Evolutionary conservation across 2,888 invertebrate genomes (phyloP).

Genomic region (Rhodophaea formosa): DNA sequence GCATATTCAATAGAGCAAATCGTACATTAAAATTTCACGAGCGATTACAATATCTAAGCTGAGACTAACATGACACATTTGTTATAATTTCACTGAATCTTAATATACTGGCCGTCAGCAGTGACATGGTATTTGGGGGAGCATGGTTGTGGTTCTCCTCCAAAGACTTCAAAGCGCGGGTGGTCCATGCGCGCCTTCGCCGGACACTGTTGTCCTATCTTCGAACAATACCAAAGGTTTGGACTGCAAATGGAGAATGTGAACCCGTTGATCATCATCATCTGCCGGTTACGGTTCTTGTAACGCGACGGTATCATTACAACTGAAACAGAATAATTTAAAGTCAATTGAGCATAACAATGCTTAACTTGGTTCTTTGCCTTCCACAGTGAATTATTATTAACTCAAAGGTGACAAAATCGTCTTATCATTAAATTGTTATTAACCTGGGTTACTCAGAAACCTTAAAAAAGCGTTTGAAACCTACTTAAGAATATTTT

Average conservation of each 20-base stretch:
- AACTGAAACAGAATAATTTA: background rate
- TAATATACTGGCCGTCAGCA: background rate
- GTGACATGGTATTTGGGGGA: background rate
- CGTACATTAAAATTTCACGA: too few species aligned
- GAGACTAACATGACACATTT: too few species aligned
- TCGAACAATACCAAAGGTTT: background rate
- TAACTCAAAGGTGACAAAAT: too few species aligned
- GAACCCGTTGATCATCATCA: background rate
- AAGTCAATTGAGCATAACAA: background rate
- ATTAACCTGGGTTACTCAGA: too few species aligned
- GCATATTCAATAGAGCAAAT: too few species aligned
- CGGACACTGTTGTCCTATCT: background rate
- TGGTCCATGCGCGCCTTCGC: background rate
- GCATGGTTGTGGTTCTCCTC: background rate
- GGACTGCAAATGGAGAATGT: background rate
- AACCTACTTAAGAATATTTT: too few species aligned
- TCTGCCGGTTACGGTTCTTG: background rate
- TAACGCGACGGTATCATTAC: background rate
- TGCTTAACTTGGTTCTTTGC: background rate
- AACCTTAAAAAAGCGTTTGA: too few species aligned
- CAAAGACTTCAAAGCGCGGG: background rate
- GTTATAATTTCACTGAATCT: too few species aligned
- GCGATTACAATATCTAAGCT: too few species aligned
- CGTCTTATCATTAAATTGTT: too few species aligned
- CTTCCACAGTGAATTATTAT: too few species aligned